Conservation (phyloP, 2,113 vertebrate species). For the Pristiophorus japonicus region DNA sequence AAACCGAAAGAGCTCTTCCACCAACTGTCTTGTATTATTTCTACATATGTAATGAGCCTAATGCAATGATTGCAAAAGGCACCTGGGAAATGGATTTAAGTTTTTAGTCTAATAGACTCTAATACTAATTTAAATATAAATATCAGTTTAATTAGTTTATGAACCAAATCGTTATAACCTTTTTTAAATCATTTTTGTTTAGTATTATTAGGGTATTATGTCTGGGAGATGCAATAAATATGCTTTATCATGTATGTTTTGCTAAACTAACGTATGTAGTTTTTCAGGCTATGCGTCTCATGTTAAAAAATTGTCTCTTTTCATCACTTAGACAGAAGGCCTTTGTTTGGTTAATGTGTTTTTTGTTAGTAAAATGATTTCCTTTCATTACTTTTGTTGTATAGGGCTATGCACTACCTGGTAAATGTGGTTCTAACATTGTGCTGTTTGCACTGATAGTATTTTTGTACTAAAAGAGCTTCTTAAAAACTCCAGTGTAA, state of each 20-base stretch:
- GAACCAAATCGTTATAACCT: conserved; percentile 22
- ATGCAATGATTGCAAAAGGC: conserved; percentile 32
- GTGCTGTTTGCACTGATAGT: conserved; percentile 32
- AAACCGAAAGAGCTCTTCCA: conserved; percentile 17
- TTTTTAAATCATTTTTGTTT: conserved; percentile 20
- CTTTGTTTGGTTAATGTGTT: background rate
- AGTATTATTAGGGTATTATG: conserved; percentile 29
- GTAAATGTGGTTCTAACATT: conserved; percentile 33
- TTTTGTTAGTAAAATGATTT: conserved; percentile 20
- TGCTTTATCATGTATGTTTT: conserved; percentile 34
- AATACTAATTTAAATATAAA: conserved; percentile 38
- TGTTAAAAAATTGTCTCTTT: background rate
- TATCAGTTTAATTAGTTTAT: conserved; percentile 17
- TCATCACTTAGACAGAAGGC: conserved; percentile 7
- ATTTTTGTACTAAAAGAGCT: conserved; percentile 37
- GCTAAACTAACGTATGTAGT: conserved; percentile 25
- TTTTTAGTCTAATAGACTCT: conserved; percentile 35
- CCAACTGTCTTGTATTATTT: conserved; percentile 2
- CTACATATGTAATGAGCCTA: conserved; percentile 9
- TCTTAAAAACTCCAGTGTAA: conserved; percentile 32
- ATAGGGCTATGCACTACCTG: conserved; percentile 34
- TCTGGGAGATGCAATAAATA: conserved; percentile 37
- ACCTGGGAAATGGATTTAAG: conserved; percentile 25
- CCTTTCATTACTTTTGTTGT: conserved; percentile 32
- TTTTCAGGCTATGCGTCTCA: background rate